phyloP scores from a whole-genome alignment of 2,888 invertebrate genomes.

The Hypomecis atomaria region DNA sequence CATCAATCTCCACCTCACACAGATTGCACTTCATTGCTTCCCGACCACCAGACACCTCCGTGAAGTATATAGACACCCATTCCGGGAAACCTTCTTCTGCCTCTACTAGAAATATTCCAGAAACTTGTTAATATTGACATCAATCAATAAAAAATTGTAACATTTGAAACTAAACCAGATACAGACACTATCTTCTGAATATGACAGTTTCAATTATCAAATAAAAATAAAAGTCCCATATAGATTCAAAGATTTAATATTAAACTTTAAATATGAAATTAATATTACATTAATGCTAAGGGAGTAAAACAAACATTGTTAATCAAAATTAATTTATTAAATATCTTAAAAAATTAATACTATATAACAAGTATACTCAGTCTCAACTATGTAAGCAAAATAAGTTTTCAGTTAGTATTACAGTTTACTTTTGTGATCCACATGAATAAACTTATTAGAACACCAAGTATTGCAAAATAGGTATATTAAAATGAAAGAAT shows the following conservation, averaged over 20 bases:
- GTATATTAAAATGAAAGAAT: not conserved
- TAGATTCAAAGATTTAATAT: not conserved
- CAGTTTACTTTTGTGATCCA: too few relatives aligned
- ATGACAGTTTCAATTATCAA: too few relatives aligned
- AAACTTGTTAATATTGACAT: too few relatives aligned
- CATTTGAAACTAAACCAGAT: too few relatives aligned
- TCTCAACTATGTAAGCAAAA: not conserved
- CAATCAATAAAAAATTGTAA: too few relatives aligned
- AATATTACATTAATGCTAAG: not conserved
- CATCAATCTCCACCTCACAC: conserved; percentile 58
- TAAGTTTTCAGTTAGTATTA: too few relatives aligned
- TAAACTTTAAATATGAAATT: not conserved
- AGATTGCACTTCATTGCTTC: conserved; percentile 67
- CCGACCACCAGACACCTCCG: conserved; percentile 47
- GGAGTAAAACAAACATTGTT: conserved; percentile 8
- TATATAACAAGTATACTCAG: not conserved
- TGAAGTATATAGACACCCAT: conserved; percentile 72
- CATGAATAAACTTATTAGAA: too few relatives aligned
- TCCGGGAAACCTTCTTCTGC: conserved; percentile 55
- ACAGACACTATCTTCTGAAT: too few relatives aligned
- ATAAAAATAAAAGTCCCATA: too few relatives aligned
- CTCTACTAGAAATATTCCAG: conserved; percentile 25
- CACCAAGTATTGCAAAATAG: not conserved
- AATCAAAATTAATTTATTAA: conserved; percentile 10
- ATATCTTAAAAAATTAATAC: not conserved